Base-by-base conservation (phyloP, 1,140 invertebrate species). In the Bicyclus anynana region DNA sequence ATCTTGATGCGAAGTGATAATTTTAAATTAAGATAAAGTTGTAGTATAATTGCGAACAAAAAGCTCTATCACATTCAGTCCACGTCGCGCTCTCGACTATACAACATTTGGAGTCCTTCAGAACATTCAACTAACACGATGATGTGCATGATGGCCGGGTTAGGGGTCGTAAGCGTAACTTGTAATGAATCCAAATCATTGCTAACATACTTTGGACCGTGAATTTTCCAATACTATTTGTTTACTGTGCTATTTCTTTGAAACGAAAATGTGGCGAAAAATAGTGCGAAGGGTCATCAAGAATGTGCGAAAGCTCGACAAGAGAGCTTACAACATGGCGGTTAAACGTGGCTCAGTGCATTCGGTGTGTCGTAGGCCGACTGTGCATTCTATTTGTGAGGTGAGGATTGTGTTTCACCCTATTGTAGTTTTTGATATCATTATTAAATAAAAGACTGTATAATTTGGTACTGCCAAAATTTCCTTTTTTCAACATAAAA, bases 351-450 rank as follows among this genome's bases (percentile, higher is more conserved):
- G 53, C 67, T 72, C 50, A 10, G 58, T 78, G 53, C 68, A 70
- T 56, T 77, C 79, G 3, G 71, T 73, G 49, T 73, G 70, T 38
- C 59, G 77, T 29, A 67, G 80, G 40, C 64, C 74, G n/a, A 81
- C 77, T 3, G 55, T 81, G 40, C 72, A 83, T 58, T 80, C 77
- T 21, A 65, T 82, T 51, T 72, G 72, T 13, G 76, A 83, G 83
- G 83, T 86, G 67, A 82, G 74, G 53, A 18, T 57, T 38, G 44
- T 53, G 17, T 18, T 40, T 14, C 4, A 7, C 16, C 5, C 16
- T 16, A n/a, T n/a, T n/a, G n/a, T 5, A 14, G 12, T 16, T 4
- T 14, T 38, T 16, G 14, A 1, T 1, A 7, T 10, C 29, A 12
- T 12, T 33, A 33, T 1, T 1, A 12, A 12, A 12, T 1, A 2